phyloP scores from a whole-genome alignment of 2,113 vertebrate species.

The Gallinago media region DNA sequence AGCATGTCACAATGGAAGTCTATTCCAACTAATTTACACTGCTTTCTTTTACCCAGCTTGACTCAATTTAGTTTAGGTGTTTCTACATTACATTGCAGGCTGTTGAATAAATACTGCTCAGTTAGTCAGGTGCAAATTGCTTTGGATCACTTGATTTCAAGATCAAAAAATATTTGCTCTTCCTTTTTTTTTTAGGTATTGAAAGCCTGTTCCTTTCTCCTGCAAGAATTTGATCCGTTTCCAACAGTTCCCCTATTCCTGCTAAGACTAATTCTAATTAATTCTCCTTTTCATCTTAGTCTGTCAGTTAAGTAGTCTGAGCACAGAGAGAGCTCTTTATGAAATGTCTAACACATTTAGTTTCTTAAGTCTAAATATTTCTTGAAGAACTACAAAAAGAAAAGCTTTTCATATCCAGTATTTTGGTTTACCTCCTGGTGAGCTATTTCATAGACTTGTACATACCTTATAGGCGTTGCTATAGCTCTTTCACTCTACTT shows the following conservation, averaged over 20 bases:
- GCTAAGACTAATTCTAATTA: neutral
- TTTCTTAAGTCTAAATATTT: neutral
- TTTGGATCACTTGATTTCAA: neutral
- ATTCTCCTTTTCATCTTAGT: conserved; percentile 9
- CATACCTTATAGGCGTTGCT: neutral
- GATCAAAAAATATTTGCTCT: conserved; percentile 15
- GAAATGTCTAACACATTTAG: neutral
- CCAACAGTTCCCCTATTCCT: neutral
- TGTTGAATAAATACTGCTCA: neutral
- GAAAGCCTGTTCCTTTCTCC: neutral
- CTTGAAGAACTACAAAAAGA: neutral
- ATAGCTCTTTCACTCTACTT: neutral
- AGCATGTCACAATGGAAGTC: neutral
- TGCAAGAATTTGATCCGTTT: neutral
- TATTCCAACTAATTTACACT: neutral
- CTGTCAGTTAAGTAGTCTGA: neutral
- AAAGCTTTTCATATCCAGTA: neutral
- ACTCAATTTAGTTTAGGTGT: neutral
- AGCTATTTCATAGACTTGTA: neutral
- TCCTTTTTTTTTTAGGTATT: neutral
- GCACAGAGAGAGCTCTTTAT: neutral
- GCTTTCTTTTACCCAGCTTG: neutral
- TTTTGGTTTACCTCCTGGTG: neutral
- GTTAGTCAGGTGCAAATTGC: conserved; percentile 6
- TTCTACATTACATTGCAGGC: neutral